phyloP scores from a whole-genome alignment of 1,140 invertebrate genomes.

The Ericerus pela region DNA sequence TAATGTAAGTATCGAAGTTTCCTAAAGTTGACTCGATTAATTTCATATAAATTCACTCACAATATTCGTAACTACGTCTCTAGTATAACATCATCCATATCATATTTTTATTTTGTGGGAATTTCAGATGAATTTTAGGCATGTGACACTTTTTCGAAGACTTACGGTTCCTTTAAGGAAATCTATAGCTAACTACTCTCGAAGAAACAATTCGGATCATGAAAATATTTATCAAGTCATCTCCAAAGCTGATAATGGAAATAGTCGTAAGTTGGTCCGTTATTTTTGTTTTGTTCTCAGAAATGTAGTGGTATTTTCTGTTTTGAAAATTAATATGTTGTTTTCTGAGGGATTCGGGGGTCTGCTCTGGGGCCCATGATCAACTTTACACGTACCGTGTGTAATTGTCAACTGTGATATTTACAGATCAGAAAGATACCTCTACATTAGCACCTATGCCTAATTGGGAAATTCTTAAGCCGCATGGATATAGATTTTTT shows the following conservation, averaged over 20 bases:
- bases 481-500: constrained; percentile 47
- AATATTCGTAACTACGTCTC: too few relatives aligned
- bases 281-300: too few relatives aligned
- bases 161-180: neutral
- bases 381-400: neutral
- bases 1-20: too few relatives aligned
- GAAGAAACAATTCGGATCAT: constrained; percentile 19
- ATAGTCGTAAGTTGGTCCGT: constrained; percentile 9
- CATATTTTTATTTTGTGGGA: too few relatives aligned
- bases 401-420: neutral
- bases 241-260: constrained; percentile 12
- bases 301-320: too few relatives aligned
- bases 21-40: too few relatives aligned
- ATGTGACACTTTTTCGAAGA: neutral
- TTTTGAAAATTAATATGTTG: too few relatives aligned
- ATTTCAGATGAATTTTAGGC: constrained; percentile 2
- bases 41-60: too few relatives aligned
- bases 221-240: constrained; percentile 18
- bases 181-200: constrained; percentile 15
- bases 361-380: neutral
- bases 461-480: constrained; percentile 45
- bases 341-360: neutral
- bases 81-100: too few relatives aligned
- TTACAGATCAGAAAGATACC: neutral
- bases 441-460: constrained; percentile 20